Conservation (phyloP, 2,888 invertebrate genomes). For the Acrobasis suavella region DNA sequence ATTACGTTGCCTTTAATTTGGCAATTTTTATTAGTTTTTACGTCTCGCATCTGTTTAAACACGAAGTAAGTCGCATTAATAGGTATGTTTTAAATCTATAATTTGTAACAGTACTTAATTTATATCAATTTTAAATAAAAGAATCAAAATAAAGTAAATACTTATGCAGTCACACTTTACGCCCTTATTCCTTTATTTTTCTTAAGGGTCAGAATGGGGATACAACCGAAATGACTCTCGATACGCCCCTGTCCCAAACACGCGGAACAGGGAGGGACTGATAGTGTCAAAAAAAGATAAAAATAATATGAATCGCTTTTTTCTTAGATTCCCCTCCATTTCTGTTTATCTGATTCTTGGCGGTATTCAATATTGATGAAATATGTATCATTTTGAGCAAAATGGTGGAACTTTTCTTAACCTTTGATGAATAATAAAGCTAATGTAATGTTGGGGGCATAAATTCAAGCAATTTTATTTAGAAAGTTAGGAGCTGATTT, state of each 20-base stretch:
- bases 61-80: too few species aligned
- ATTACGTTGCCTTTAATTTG: too few species aligned
- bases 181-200: conserved; percentile 49
- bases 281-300: conserved; percentile 83
- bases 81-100: background rate
- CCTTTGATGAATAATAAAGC: too few species aligned
- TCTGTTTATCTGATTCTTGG: conserved; percentile 41
- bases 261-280: conserved; percentile 66
- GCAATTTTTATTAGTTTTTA: too few species aligned
- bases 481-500: too few species aligned
- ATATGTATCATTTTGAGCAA: background rate
- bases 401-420: background rate
- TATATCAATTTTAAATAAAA: background rate
- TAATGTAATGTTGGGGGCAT: too few species aligned
- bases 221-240: conserved; percentile 67
- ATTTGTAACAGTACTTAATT: background rate
- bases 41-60: too few species aligned
- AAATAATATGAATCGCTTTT: conserved; percentile 77
- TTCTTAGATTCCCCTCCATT: conserved; percentile 46
- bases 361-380: conserved; percentile 17
- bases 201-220: conserved; percentile 65
- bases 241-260: conserved; percentile 75
- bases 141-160: conserved; percentile 14
- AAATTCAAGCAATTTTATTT: too few species aligned
- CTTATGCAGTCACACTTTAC: conserved; percentile 9